Conservation (phyloP, 2,113 vertebrate species). For the Empidonax alnorum region DNA sequence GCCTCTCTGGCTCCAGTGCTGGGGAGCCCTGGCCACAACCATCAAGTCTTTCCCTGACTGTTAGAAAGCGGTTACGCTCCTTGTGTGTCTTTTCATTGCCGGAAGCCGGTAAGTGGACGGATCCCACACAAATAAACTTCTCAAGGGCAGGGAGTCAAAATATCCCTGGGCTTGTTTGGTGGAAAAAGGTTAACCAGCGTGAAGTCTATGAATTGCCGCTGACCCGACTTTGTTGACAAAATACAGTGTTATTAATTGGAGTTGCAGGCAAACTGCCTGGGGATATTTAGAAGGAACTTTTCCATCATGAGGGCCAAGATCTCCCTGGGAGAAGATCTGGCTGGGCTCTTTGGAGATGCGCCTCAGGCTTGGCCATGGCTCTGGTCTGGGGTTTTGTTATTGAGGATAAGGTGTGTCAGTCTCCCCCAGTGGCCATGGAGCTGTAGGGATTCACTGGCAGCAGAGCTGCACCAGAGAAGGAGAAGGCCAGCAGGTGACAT, state of each 20-base stretch:
- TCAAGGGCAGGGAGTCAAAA: slow-evolving; percentile 32
- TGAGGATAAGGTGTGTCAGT: neutral
- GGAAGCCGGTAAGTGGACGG: neutral
- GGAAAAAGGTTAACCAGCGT: slow-evolving; percentile 24
- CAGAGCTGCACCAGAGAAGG: neutral
- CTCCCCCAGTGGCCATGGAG: neutral
- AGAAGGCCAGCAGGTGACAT: neutral
- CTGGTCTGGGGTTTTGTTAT: neutral
- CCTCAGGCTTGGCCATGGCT: neutral
- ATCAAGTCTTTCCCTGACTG: neutral
- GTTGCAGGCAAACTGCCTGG: neutral
- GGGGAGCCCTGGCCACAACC: neutral
- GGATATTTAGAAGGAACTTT: neutral
- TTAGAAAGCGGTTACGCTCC: neutral
- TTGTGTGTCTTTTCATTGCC: neutral
- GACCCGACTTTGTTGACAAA: slow-evolving; percentile 21
- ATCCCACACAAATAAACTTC: slow-evolving; percentile 47
- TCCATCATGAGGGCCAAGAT: neutral
- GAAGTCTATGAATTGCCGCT: slow-evolving; percentile 5
- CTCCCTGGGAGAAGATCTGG: neutral
- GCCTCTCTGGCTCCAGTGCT: neutral
- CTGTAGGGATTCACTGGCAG: fast-evolving
- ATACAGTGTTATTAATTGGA: neutral
- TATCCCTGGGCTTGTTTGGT: slow-evolving; percentile 17
- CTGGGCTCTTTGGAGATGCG: neutral